Evolutionary conservation across 2,888 invertebrate genomes (phyloP), one percentile per base, ranked within the genome.

Genomic region (Trilocha varians): DNA sequence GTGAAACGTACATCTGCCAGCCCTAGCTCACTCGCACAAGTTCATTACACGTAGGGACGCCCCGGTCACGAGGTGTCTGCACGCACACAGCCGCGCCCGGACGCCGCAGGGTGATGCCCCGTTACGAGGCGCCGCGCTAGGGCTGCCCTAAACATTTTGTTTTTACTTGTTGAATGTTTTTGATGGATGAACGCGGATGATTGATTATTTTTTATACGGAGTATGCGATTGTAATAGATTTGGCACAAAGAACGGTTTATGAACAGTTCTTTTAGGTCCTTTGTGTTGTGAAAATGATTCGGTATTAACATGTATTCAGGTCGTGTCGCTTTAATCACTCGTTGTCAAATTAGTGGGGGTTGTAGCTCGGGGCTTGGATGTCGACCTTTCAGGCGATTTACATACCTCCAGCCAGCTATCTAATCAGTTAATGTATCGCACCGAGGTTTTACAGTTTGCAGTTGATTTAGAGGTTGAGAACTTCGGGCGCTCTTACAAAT

Each of bases 151-250:
- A 78, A 71, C 74, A 72, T 78, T 80, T 82, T 80, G 83, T 84
- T 84, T 82, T 83, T 82, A 85, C 84, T 83, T 85, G 84, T 85
- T 85, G 84, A 82, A 79, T 77, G 70, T 69, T 59, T 60, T 74
- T 83, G 83, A 84, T 83, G 73, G 79, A 82, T 83, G 78, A 74
- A 72, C 60, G 59, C 37, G 60, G 67, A 82, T 83, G 83, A 84
- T 85, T 78, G 82, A 84, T 84, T 60, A 57, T 62, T 57, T 60
- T 64, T 62, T 68, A 65, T 67, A 70, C 55, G 56, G 59, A 65
- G 51, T 62, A 57, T 72, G 62, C 65, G 62, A 64, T 64, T 65
- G 62, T 70, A 66, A 74, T 74, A 72, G 74, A 72, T 71, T 75
- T 70, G 8, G 25, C 25, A 25, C 25, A 25, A 25, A 25, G 25